Evolutionary conservation across 2,113 vertebrate species (phyloP), one percentile per base, ranked within the genome.

Genomic region (Nibea coibor): DNA sequence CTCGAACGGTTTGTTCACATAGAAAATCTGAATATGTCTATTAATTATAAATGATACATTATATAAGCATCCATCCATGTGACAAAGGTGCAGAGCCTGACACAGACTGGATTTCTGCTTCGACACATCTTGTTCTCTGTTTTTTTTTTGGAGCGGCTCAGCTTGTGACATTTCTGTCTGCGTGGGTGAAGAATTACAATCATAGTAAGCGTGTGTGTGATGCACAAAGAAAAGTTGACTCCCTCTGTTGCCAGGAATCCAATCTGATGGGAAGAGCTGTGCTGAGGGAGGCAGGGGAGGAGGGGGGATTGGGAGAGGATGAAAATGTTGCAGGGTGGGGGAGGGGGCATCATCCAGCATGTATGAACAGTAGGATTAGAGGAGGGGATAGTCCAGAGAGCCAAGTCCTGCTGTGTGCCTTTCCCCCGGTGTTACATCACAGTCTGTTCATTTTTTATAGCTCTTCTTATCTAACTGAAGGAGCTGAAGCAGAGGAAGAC

Each of bases 361-460:
- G 83, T 82, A 83, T 84, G 67, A 83, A 85, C 77, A 88, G 80
- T 67, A 42, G 87, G 90, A 87, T 86, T 82, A 85, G 16, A 80
- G 4, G 58, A 0, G 3, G 78, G 51, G 14, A 61, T 7, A 22
- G 71, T 72, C 61, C 61, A 4, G 35, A 42, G 71, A 62, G 75
- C 43, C 66, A 50, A 4, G 24, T 56, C 78, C 58, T 1, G 12
- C 72, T 56, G 65, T 22, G 64, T 26, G 73, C 50, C 61, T 74
- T 62, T 78, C 43, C 50, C 50, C 50, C 7, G 1, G 11, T 72
- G 63, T 81, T 89, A 88, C 85, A 80, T 81, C 75, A 89, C 75
- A 45, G 70, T 2, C 31, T 73, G 69, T 2, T 72, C 71, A 72
- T 67, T 35, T 56, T 4, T 28, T 3, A 8, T 9, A 35, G 12